Conservation (phyloP, 2,797 vertebrate genomes). For the Myoxocephalus aenaeus region DNA sequence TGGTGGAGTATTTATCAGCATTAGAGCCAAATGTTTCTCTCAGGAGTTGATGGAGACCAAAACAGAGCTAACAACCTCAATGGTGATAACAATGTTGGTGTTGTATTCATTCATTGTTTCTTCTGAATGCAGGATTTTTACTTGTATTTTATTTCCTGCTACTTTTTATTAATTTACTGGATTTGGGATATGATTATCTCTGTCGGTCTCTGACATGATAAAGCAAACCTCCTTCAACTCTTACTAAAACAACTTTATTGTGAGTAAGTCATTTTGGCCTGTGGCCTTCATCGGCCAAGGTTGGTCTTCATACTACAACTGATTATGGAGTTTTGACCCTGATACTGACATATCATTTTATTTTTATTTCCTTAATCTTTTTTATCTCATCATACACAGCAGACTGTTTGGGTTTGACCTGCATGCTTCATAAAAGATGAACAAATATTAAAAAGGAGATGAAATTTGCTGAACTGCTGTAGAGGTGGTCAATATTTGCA, state of each 20-base stretch:
- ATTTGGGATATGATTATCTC: neutral
- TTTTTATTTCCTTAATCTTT: neutral
- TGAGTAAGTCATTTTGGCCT: neutral
- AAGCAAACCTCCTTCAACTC: neutral
- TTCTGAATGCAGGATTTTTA: neutral
- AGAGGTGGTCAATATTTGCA: conserved; percentile 16
- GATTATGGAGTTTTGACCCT: neutral
- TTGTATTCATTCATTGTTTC: neutral
- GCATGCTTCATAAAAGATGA: conserved; percentile 15
- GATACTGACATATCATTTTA: neutral
- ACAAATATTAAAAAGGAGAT: conserved; percentile 17
- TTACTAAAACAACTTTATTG: neutral
- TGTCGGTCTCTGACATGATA: neutral
- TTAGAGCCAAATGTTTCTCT: neutral
- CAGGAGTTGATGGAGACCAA: neutral
- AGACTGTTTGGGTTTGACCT: neutral
- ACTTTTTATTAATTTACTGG: neutral
- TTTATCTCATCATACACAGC: neutral
- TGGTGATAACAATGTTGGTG: neutral
- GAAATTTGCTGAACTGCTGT: neutral
- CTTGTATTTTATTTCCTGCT: neutral
- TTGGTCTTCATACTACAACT: neutral
- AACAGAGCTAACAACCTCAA: neutral
- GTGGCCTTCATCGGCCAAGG: neutral
- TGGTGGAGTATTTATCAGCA: neutral